Evolutionary conservation across 2,113 vertebrate genomes (phyloP).

Genomic region (Galeopterus variegatus): DNA sequence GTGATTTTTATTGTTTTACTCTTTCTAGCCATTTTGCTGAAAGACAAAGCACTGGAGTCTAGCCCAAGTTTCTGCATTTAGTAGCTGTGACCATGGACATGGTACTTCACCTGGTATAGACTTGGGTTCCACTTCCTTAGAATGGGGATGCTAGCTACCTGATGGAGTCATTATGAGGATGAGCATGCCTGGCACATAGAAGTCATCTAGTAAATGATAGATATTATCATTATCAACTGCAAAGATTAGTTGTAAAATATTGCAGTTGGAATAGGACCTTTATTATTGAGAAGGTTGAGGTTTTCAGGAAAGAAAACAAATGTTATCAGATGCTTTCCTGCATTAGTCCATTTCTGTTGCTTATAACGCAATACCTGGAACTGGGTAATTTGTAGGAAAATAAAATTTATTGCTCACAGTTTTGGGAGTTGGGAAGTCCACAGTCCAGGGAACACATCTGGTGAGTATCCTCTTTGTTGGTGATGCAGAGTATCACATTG

Average conservation of each 20-base stretch:
- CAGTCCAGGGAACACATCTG: too few relatives aligned
- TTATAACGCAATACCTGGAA: too few relatives aligned
- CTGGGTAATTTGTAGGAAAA: too few relatives aligned
- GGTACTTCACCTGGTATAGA: background rate
- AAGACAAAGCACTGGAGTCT: background rate
- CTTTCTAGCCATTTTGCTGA: constrained; percentile 1
- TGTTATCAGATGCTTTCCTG: background rate
- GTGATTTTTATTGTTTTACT: background rate
- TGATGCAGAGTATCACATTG: too few relatives aligned
- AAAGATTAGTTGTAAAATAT: background rate
- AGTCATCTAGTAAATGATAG: background rate
- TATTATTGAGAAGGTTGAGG: constrained; percentile 20
- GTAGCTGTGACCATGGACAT: background rate
- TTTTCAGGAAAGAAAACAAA: constrained; percentile 48
- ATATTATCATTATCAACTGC: background rate
- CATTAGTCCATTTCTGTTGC: background rate
- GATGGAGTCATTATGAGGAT: background rate
- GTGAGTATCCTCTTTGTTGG: too few relatives aligned
- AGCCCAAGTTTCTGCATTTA: background rate
- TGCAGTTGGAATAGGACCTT: background rate
- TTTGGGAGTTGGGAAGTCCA: too few relatives aligned
- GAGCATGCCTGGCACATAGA: background rate
- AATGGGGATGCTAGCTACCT: background rate
- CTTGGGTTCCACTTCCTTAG: background rate
- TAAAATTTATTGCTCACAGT: too few relatives aligned